Percentiles rank a stretch among this genome's conserved stretches.
Evolutionary conservation across 1,140 invertebrate species (phyloP).

Genomic region (Prorops nasuta): DNA sequence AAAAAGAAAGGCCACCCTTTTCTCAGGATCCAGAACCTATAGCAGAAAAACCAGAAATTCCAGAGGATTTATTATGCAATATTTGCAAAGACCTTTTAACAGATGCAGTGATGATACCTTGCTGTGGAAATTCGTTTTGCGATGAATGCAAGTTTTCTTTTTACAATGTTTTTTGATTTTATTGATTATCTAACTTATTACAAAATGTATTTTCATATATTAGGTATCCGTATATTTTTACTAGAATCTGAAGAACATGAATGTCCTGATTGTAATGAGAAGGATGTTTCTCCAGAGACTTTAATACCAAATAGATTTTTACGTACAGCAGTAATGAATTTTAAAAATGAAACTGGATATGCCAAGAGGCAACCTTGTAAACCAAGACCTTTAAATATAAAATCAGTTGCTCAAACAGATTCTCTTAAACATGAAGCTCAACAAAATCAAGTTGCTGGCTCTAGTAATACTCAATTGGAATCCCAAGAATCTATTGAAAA

Average conservation of each 20-base stretch:
- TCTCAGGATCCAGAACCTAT: slow-evolving; percentile 60
- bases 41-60: slow-evolving; percentile 73
- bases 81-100: slow-evolving; percentile 91
- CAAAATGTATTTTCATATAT: slow-evolving; percentile 9
- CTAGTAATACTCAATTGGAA: slow-evolving; percentile 18
- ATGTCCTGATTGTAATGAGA: slow-evolving; percentile 91
- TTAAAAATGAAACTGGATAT: slow-evolving; percentile 89
- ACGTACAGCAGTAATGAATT: slow-evolving; percentile 81
- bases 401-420: slow-evolving; percentile 17
- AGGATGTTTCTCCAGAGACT: slow-evolving; percentile 87
- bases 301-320: slow-evolving; percentile 91
- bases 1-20: slow-evolving; percentile 67
- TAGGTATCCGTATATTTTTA: slow-evolving; percentile 83
- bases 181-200: slow-evolving; percentile 1
- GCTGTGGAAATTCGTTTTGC: slow-evolving; percentile 97
- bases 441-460: slow-evolving; percentile 13
- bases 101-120: slow-evolving; percentile 95
- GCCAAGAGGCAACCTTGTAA: slow-evolving; percentile 48
- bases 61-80: slow-evolving; percentile 86
- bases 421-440: slow-evolving; percentile 27
- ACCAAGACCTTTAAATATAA: slow-evolving; percentile 23
- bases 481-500: slow-evolving; percentile 26
- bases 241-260: slow-evolving; percentile 92
- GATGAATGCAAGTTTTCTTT: slow-evolving; percentile 83
- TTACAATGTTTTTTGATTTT: neutral